Evolutionary conservation across 1,140 invertebrate genomes (phyloP).

Genomic region (Nebria ingens): DNA sequence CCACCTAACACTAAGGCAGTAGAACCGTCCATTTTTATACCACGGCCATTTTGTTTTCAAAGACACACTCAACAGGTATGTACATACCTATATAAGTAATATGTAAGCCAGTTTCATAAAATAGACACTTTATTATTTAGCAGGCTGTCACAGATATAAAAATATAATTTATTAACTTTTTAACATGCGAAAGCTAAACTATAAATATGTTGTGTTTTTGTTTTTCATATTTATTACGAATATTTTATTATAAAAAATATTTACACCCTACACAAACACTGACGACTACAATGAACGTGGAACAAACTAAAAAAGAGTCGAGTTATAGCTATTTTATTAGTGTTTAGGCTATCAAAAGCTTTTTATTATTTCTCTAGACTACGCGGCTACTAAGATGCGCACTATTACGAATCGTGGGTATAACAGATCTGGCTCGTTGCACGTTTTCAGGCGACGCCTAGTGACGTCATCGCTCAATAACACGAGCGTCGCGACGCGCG

Average conservation of each 20-base stretch:
- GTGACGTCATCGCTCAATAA: conserved; percentile 31
- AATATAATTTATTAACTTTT: not conserved
- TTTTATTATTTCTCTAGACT: conserved; percentile 10
- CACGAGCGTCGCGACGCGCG: conserved; percentile 25
- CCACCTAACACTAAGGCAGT: not conserved
- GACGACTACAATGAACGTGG: too few relatives aligned
- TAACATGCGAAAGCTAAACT: not conserved
- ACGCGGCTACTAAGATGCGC: too few relatives aligned
- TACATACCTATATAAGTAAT: not conserved
- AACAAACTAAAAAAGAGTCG: too few relatives aligned
- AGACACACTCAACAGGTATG: not conserved
- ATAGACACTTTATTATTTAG: not conserved
- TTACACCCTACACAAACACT: too few relatives aligned
- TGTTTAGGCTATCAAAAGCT: too few relatives aligned
- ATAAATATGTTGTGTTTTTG: not conserved
- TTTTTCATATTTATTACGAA: not conserved
- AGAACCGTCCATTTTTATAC: not conserved
- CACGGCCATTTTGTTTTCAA: not conserved
- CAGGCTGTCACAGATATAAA: not conserved
- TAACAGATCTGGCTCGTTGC: too few relatives aligned
- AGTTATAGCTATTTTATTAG: too few relatives aligned
- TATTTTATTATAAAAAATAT: not conserved
- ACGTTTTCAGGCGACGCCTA: conserved; percentile 28
- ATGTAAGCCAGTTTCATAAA: not conserved
- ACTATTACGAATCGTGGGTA: too few relatives aligned